These are phyloP conservation scores for Abrostola triplasia DNA, from an alignment of 2,888 invertebrate genomes.

Conservation along the genomic window DNA sequence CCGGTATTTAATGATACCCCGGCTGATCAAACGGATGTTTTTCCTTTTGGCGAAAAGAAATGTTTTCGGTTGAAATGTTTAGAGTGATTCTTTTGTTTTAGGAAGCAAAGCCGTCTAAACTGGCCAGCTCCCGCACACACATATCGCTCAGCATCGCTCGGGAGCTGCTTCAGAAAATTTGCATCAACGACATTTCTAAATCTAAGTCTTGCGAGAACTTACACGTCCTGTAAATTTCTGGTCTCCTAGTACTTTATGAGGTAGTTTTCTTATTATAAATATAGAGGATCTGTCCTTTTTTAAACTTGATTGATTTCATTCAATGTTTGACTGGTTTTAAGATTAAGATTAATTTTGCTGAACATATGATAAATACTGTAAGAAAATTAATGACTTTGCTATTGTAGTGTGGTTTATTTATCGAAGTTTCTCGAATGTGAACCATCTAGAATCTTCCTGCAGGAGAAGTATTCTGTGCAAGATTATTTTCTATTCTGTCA, in stretches of 20 bases:
- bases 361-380: constrained; percentile 23
- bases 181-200: constrained; percentile 94
- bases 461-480: neutral
- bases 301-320: constrained; percentile 19
- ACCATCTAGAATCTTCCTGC: too few relatives aligned
- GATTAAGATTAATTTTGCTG: constrained; percentile 28
- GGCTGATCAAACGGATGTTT: constrained; percentile 23
- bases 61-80: constrained; percentile 27
- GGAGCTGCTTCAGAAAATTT: constrained; percentile 95
- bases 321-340: constrained; percentile 36
- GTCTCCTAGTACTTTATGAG: constrained; percentile 55
- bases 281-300: constrained; percentile 36
- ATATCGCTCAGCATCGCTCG: constrained; percentile 94
- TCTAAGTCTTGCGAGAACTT: constrained; percentile 96
- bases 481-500: neutral
- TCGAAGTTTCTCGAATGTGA: constrained; percentile 10
- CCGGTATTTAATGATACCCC: constrained; percentile 23
- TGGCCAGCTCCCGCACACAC: constrained; percentile 94
- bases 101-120: constrained; percentile 89
- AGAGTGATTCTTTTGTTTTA: constrained; percentile 60
- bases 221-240: constrained; percentile 90
- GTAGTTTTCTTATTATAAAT: constrained; percentile 32
- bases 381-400: constrained; percentile 1
- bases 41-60: constrained; percentile 5
- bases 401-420: constrained; percentile 1